A percentile compares a stretch with the other conserved stretches of the same genome.
These are phyloP conservation scores for Labeo rohita DNA, from an alignment of 2,113 vertebrate genomes.

Conservation along the genomic window DNA sequence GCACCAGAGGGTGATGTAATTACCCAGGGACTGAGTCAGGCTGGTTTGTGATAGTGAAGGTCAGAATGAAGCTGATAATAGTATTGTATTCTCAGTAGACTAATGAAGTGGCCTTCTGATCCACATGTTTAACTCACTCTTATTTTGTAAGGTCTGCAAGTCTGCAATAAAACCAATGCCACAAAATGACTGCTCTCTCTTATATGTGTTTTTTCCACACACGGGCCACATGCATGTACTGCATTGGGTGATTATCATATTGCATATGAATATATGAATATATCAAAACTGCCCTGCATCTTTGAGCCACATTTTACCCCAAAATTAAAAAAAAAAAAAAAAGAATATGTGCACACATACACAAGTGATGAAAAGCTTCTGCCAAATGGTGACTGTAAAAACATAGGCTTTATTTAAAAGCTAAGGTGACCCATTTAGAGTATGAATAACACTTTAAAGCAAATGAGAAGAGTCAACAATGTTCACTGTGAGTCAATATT, in stretches of 20 bases:
- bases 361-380: neutral
- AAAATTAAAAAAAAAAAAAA: neutral
- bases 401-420: neutral
- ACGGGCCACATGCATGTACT: neutral
- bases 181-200: slow-evolving; percentile 47
- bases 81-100: neutral
- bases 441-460: neutral
- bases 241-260: neutral
- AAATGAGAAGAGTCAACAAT: neutral
- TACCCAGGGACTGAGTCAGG: neutral
- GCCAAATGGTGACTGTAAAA: neutral
- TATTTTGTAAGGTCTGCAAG: slow-evolving; percentile 71
- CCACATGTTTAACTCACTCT: slow-evolving; percentile 60
- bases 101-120: neutral
- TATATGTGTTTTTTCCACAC: neutral
- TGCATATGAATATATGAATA: neutral
- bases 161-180: slow-evolving; percentile 74
- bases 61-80: neutral
- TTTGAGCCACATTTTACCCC: neutral
- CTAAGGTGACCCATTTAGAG: neutral
- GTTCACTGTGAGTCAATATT: slow-evolving; percentile 11
- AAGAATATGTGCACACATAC: neutral
- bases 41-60: neutral
- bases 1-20: neutral
- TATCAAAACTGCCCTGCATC: neutral